phyloP scores from a whole-genome alignment of 2,113 vertebrate species.

The Seriola dumerili region DNA sequence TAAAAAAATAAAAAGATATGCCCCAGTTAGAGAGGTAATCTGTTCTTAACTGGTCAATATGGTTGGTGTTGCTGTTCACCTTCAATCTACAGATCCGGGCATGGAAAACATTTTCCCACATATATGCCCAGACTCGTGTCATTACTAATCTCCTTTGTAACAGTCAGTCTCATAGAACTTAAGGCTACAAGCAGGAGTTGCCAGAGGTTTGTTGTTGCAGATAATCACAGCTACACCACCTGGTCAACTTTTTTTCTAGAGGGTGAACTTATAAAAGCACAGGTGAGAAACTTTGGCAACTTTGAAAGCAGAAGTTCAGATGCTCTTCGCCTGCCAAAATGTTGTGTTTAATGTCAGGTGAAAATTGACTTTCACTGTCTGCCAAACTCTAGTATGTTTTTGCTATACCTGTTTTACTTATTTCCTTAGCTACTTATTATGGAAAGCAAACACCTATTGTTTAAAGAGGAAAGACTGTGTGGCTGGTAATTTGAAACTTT shows the following conservation, averaged over 20 bases:
- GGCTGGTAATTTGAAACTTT: constrained; percentile 16
- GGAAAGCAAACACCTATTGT: constrained; percentile 14
- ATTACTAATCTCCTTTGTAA: constrained; percentile 11
- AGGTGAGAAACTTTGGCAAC: background rate
- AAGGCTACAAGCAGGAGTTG: background rate
- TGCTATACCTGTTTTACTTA: constrained; percentile 1
- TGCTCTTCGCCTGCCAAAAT: background rate
- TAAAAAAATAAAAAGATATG: background rate
- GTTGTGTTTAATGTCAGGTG: background rate
- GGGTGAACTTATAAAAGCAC: background rate
- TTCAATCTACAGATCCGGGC: background rate
- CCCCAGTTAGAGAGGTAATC: background rate
- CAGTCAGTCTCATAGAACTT: background rate
- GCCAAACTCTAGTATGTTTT: background rate
- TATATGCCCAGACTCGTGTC: background rate
- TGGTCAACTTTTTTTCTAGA: background rate
- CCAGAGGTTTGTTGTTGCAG: constrained; percentile 11
- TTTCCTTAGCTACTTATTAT: background rate
- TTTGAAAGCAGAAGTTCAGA: background rate
- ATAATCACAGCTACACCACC: constrained; percentile 12
- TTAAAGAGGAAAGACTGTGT: background rate
- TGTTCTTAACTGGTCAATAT: background rate
- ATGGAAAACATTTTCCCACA: background rate
- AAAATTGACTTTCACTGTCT: background rate
- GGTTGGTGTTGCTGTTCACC: constrained; percentile 13